These are phyloP conservation scores for Lynx canadensis DNA, from an alignment of 2,113 vertebrate genomes.

Conservation along the genomic window DNA sequence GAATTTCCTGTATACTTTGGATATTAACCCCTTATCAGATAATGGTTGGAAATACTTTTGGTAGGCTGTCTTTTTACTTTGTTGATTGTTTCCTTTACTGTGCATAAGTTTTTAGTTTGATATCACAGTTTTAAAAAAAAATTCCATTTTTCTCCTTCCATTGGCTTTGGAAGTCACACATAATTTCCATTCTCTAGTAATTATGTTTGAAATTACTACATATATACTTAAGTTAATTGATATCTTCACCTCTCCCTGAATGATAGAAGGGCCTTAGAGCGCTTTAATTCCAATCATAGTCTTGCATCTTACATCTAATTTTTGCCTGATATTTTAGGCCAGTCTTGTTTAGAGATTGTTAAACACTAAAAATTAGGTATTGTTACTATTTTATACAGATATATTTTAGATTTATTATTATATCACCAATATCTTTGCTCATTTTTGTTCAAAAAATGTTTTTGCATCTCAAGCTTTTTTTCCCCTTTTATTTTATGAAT, in stretches of 20 bases:
- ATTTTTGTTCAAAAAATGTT: background rate
- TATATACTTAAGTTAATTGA: background rate
- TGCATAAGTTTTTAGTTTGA: no score
- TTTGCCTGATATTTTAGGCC: background rate
- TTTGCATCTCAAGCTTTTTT: background rate
- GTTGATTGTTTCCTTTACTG: no score
- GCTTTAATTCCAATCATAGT: background rate
- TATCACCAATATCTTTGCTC: background rate
- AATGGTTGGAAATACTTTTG: no score
- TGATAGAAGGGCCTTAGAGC: background rate
- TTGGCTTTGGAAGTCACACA: background rate
- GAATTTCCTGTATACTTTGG: no score
- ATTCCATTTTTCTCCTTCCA: background rate
- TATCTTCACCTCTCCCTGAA: background rate
- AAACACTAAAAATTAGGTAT: background rate
- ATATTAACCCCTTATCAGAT: no score
- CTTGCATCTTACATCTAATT: background rate
- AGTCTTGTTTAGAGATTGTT: background rate
- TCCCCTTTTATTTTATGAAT: background rate
- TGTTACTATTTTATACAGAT: background rate
- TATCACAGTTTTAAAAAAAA: background rate
- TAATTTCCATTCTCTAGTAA: background rate
- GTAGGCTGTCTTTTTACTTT: no score
- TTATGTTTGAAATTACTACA: background rate
- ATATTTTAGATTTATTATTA: background rate